These are phyloP conservation scores for Gymnoscelis rufifasciata DNA, from an alignment of 2,888 invertebrate species.

Conservation along the genomic window DNA sequence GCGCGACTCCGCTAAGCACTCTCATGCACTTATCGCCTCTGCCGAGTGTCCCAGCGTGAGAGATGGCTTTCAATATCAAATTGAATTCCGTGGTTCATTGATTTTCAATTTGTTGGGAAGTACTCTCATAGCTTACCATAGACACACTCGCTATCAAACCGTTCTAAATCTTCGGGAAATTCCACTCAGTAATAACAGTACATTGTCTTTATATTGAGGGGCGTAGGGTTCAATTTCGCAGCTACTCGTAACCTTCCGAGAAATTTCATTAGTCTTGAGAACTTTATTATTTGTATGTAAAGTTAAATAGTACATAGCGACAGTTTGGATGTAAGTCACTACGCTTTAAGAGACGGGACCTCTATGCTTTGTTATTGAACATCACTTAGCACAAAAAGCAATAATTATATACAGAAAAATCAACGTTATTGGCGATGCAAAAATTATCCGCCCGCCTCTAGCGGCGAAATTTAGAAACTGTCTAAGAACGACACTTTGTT, in stretches of 20 bases:
- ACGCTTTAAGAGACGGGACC: too few relatives aligned
- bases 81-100: conserved; percentile 83
- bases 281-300: conserved; percentile 11
- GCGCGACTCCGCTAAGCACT: background rate
- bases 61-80: conserved; percentile 82
- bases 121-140: conserved; percentile 70
- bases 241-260: background rate
- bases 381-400: too few relatives aligned
- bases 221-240: background rate
- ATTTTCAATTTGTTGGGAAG: conserved; percentile 78
- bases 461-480: too few relatives aligned
- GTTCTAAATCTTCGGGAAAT: conserved; percentile 62
- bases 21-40: conserved; percentile 32
- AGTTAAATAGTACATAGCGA: too few relatives aligned
- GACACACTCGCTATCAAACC: conserved; percentile 57
- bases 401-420: too few relatives aligned
- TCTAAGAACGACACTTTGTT: too few relatives aligned
- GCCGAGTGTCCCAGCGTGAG: conserved; percentile 54
- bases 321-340: too few relatives aligned
- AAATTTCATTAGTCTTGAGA: too few relatives aligned
- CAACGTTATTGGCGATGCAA: too few relatives aligned
- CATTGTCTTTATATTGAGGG: conserved; percentile 7
- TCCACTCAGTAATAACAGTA: conserved; percentile 29
- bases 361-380: too few relatives aligned
- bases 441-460: too few relatives aligned